Conservation (phyloP, 1,140 invertebrate species). For the Anthonomus grandis region DNA sequence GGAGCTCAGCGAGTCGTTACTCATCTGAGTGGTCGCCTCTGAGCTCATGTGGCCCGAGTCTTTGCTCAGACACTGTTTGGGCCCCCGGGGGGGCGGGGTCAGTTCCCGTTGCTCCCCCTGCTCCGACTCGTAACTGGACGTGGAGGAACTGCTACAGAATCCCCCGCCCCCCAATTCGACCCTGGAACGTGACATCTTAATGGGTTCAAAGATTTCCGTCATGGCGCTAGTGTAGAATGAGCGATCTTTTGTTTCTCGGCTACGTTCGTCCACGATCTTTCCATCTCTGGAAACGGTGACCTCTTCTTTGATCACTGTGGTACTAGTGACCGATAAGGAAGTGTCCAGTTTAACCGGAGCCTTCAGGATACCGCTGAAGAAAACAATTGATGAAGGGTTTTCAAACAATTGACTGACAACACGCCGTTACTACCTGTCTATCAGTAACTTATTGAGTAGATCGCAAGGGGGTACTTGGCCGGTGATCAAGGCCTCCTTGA, state of each 20-base stretch:
- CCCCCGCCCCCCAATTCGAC: too few relatives aligned
- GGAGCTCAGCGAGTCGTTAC: conserved; percentile 45
- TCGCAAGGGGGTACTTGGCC: conserved; percentile 71
- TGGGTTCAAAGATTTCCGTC: conserved; percentile 67
- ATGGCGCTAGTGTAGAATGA: conserved; percentile 67
- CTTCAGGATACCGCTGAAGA: conserved; percentile 56
- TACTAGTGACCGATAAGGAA: conserved; percentile 69
- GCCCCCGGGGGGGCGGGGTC: conserved; percentile 11
- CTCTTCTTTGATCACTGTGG: conserved; percentile 69
- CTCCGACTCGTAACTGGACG: conserved; percentile 47
- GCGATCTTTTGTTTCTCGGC: conserved; percentile 69
- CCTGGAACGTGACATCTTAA: too few relatives aligned
- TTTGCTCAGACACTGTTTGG: conserved; percentile 41
- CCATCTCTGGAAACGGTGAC: conserved; percentile 68
- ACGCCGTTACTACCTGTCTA: conserved; percentile 50
- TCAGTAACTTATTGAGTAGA: conserved; percentile 68
- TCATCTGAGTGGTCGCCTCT: conserved; percentile 42
- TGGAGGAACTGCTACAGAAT: conserved; percentile 45
- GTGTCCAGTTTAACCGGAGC: conserved; percentile 71
- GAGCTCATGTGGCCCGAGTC: conserved; percentile 45
- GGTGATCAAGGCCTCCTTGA: conserved; percentile 66
- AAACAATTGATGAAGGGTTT: background rate
- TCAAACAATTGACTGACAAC: background rate
- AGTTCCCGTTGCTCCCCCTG: conserved; percentile 22
- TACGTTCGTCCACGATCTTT: conserved; percentile 67